Evolutionary conservation across 2,888 invertebrate species (phyloP).

Genomic region (Microplitis deprimator): DNA sequence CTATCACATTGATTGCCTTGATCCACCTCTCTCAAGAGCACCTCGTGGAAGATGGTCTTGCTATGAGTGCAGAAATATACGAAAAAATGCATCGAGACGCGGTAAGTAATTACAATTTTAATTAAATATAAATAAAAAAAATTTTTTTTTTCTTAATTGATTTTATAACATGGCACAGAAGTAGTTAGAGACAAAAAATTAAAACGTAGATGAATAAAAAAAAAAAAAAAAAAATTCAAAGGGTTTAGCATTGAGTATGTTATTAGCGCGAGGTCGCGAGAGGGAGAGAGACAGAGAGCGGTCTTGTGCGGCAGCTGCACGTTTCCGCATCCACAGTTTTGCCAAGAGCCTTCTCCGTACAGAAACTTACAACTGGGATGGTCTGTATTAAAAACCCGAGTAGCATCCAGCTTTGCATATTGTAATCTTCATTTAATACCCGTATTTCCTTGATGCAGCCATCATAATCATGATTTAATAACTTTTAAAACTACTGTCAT

Average conservation of each 20-base stretch:
- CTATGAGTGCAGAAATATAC: slow-evolving; percentile 73
- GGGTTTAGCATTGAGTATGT: slow-evolving; percentile 60
- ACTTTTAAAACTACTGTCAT: not conserved
- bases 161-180: not conserved
- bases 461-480: not conserved
- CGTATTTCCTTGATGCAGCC: not conserved
- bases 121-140: slow-evolving; percentile 21
- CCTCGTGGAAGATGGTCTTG: slow-evolving; percentile 79
- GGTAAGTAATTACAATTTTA: slow-evolving; percentile 55
- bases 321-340: slow-evolving; percentile 79
- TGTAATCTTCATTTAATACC: not conserved
- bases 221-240: slow-evolving; percentile 46
- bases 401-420: slow-evolving; percentile 12
- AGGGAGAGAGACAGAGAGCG: slow-evolving; percentile 73
- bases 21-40: slow-evolving; percentile 75
- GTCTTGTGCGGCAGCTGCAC: slow-evolving; percentile 77
- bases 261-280: slow-evolving; percentile 72
- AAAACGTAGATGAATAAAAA: slow-evolving; percentile 2
- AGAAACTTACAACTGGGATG: slow-evolving; percentile 70
- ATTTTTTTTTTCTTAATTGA: slow-evolving; percentile 8
- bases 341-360: slow-evolving; percentile 75
- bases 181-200: not conserved
- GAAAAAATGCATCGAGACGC: slow-evolving; percentile 62
- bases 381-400: slow-evolving; percentile 65
- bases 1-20: slow-evolving; percentile 84